A percentile compares a stretch with the other conserved stretches of the same genome.
Conservation (phyloP, 2,113 vertebrate species). For the Rhinolophus ferrumequinum region DNA sequence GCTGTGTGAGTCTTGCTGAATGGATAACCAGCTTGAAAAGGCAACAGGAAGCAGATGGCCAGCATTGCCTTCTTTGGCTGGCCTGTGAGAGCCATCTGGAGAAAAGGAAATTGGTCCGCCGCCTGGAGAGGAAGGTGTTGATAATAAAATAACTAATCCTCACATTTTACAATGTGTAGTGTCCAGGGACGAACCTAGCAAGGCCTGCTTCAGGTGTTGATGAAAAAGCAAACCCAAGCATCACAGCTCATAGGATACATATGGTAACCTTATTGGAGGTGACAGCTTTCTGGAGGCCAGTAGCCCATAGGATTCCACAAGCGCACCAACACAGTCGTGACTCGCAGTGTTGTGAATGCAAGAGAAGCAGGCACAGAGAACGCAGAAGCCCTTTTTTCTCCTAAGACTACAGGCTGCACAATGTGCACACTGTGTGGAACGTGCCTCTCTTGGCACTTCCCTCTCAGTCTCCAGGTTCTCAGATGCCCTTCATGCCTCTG, state of each 20-base stretch:
- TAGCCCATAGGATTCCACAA: not conserved
- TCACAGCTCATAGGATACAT: not conserved
- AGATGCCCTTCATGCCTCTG: not conserved
- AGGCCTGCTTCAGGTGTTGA: not conserved
- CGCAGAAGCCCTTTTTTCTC: not conserved
- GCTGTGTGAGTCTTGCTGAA: slow-evolving; percentile 22
- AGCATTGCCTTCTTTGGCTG: slow-evolving; percentile 55
- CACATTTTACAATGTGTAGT: not conserved
- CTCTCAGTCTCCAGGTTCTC: not conserved
- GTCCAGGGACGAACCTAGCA: not conserved
- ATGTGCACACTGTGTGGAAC: accelerated
- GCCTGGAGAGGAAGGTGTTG: slow-evolving; percentile 62
- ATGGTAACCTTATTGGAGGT: not conserved
- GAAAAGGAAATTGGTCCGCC: slow-evolving; percentile 59
- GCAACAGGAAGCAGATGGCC: slow-evolving; percentile 75
- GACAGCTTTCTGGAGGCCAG: not conserved
- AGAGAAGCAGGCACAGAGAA: not conserved
- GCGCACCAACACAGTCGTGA: too few species aligned
- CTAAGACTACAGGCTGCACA: too few species aligned
- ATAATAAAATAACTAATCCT: slow-evolving; percentile 34
- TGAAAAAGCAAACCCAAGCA: not conserved
- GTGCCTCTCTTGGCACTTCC: not conserved
- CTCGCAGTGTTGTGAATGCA: not conserved
- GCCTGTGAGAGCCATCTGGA: slow-evolving; percentile 73
- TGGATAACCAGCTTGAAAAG: slow-evolving; percentile 54